Evolutionary conservation across 1,140 invertebrate genomes (phyloP), one percentile per base, ranked within the genome.

Genomic region (Heliconius hewitsoni): DNA sequence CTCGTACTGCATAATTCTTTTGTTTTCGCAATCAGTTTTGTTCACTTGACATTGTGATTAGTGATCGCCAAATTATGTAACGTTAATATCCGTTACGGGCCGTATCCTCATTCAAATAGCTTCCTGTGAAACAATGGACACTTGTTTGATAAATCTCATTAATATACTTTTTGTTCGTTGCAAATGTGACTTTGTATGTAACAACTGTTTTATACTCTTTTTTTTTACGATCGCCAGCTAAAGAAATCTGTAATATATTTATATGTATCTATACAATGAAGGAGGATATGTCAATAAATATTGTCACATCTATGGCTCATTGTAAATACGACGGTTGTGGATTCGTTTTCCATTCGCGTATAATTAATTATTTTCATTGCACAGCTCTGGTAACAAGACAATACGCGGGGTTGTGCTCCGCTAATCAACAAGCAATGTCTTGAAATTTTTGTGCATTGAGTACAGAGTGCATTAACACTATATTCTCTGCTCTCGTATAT

Each of bases 61-160:
- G 87, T 86, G 84, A 78, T 77, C 78, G 55, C 73, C 70, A 79
- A 71, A 87, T 89, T 85, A 87, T 85, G 84, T 89, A 90, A 90
- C 80, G 85, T 79, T 83, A 80, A 75, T 79, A 82, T 87, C 83
- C 83, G 88, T 80, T 85, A 80, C 79, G 82, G 55, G 76, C 82
- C 76, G 80, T 83, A 91, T 92, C 90, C 89, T 88, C 84, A 73
- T 82, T 85, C 50, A 71, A 86, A 89, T 90, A 81, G 79, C 82
- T 87, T 90, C 89, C 89, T 86, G 79, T 77, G 46, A 76, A 82
- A 90, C 84, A 86, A 84, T 86, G 78, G 72, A 71, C 76, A 74
- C 77, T 81, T 81, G 79, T 77, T 85, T 82, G 73, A 76, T 83
- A 85, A 85, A 86, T 85, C 82, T 72, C 82, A 84, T 87, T 79